phyloP scores from a whole-genome alignment of 1,140 invertebrate species.

The Heterodera schachtii region DNA sequence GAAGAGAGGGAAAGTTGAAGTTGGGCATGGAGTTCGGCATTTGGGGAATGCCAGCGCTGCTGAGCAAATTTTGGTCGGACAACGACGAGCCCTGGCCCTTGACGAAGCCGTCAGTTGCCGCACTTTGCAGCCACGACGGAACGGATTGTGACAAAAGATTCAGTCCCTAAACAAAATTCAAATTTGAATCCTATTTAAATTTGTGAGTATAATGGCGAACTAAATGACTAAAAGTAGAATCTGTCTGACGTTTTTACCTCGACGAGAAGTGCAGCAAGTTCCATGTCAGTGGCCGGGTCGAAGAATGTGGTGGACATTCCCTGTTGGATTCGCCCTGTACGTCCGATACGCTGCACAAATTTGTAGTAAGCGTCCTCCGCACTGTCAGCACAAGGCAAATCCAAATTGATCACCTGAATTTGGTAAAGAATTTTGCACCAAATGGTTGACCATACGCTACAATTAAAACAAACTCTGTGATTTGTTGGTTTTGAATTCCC shows the following conservation, averaged over 20 bases:
- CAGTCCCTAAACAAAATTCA: background rate
- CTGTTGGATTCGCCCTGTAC: conserved; percentile 74
- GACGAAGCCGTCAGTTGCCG: background rate
- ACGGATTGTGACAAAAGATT: background rate
- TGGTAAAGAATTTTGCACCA: conserved; percentile 13
- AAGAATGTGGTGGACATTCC: conserved; percentile 53
- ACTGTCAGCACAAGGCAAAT: conserved; percentile 86
- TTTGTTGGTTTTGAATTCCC: no score
- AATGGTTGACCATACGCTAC: background rate
- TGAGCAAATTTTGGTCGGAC: background rate
- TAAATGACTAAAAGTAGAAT: conserved; percentile 6
- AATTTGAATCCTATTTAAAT: no score
- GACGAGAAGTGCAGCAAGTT: conserved; percentile 34
- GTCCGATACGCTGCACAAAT: conserved; percentile 86
- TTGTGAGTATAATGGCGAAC: background rate
- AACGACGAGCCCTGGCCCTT: background rate
- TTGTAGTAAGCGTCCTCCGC: conserved; percentile 86
- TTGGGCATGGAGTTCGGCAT: background rate
- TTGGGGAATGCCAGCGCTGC: background rate
- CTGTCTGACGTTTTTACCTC: conserved; percentile 21
- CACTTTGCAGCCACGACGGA: background rate
- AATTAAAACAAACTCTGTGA: no score
- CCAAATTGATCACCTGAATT: conserved; percentile 81
- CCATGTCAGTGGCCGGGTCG: conserved; percentile 37
- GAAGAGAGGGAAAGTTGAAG: background rate